Conservation (phyloP, 2,888 invertebrate species). For the Smittia aterrima region DNA sequence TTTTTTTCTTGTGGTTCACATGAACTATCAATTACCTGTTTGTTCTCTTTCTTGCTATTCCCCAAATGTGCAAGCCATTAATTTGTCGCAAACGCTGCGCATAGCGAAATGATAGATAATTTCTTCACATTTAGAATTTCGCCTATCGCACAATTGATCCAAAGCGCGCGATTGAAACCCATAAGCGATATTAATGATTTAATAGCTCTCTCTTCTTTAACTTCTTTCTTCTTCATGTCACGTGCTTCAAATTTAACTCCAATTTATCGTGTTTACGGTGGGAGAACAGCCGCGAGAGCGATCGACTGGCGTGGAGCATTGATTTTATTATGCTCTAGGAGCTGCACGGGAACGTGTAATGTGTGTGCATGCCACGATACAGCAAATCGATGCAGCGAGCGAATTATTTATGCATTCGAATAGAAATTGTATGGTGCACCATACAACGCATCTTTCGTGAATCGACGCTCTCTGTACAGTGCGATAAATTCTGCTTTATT, state of each 20-base stretch:
- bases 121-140: background rate
- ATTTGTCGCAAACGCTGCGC: background rate
- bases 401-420: background rate
- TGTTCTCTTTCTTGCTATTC: background rate
- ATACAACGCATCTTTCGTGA: background rate
- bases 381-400: background rate
- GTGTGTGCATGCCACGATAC: background rate
- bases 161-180: background rate
- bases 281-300: background rate
- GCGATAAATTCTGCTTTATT: background rate
- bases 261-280: constrained; percentile 22
- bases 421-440: background rate
- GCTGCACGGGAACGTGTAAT: background rate
- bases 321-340: constrained; percentile 8
- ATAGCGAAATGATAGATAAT: background rate
- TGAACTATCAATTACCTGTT: constrained; percentile 6
- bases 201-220: constrained; percentile 14
- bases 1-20: background rate
- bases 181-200: constrained; percentile 39
- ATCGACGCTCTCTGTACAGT: background rate
- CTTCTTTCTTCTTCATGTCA: constrained; percentile 22
- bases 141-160: constrained; percentile 3
- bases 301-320: constrained; percentile 8
- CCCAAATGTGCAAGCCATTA: background rate
- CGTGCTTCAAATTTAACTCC: constrained; percentile 39